Evolutionary conservation across 2,113 vertebrate species (phyloP).

Genomic region (Crocuta crocuta): DNA sequence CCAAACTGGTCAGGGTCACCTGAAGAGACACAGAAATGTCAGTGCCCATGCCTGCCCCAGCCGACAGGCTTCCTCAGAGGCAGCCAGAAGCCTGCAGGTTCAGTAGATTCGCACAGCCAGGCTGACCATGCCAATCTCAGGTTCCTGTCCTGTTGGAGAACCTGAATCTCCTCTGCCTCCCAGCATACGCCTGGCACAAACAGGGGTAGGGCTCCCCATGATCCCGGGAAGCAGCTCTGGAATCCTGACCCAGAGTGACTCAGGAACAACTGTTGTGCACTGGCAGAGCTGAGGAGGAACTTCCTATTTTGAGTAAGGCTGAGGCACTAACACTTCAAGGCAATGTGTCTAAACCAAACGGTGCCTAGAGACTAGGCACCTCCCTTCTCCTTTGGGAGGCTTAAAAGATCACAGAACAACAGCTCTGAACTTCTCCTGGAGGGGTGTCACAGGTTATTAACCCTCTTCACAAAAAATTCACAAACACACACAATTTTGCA

Average conservation of each 20-base stretch:
- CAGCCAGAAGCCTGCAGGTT: neutral
- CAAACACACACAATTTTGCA: neutral
- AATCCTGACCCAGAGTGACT: neutral
- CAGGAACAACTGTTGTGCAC: neutral
- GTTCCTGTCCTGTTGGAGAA: neutral
- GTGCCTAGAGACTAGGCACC: neutral
- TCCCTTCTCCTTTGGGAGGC: neutral
- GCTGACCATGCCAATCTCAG: neutral
- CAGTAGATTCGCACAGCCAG: neutral
- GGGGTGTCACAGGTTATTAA: neutral
- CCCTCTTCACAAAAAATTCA: neutral
- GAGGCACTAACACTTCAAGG: neutral
- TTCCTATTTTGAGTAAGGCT: neutral
- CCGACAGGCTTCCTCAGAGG: neutral
- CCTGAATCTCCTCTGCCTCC: neutral
- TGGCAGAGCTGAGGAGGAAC: neutral
- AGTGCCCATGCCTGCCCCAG: neutral
- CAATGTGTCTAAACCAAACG: too few relatives aligned
- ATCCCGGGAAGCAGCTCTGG: neutral
- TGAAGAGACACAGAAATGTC: constrained; percentile 83
- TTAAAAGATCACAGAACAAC: neutral
- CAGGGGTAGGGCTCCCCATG: neutral
- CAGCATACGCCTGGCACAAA: neutral
- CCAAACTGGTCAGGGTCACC: constrained; percentile 94
- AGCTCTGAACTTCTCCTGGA: neutral